Evolutionary conservation across 2,888 invertebrate species (phyloP), one percentile per base, ranked within the genome.

Genomic region (Cerastis leucographa): DNA sequence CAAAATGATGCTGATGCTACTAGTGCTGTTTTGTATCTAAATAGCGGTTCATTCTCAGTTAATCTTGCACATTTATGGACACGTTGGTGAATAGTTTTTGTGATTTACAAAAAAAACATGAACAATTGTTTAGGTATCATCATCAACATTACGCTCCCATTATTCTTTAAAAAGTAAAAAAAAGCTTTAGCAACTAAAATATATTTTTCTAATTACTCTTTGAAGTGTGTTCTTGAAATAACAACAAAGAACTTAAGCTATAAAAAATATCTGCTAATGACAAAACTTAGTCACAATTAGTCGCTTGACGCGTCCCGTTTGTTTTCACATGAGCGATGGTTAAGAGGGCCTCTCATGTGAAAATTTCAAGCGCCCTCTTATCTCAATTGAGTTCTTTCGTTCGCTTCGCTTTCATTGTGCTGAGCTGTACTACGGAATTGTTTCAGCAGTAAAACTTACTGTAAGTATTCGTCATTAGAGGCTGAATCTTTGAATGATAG

Each of bases 181-280:
- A 51, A 51, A 51, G 3, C 0, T n/a, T 51, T 22, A 22, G 9
- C 51, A 9, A 11, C 40, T 35, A 17, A 40, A 76, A n/a, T n/a
- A n/a, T 11, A 44, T 44, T 74, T 44, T 35, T 7, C 25, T 8
- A 77, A 44, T 51, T 14, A 22, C 9, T 76, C 6, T 71, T 71
- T 35, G 42, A 69, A 70, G 8, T 46, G 9, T 70, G 40, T 59
- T 59, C 68, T 67, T 73, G 62, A 73, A 81, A 66, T 73, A 77
- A 59, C 54, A n/a, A 68, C 42, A 22, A 35, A 49, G 61, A 74
- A 56, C 35, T 66, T 25, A 19, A n/a, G 22, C 51, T 17, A 64
- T 68, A 65, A 77, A 71, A 87, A 84, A 78, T 44, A 75, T 75
- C 1, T 54, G 25, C 51, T 85, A 87, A 85, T 76, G 70, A 74